Conservation (phyloP, 1,140 invertebrate genomes). For the Pogonomyrmex californicus region DNA sequence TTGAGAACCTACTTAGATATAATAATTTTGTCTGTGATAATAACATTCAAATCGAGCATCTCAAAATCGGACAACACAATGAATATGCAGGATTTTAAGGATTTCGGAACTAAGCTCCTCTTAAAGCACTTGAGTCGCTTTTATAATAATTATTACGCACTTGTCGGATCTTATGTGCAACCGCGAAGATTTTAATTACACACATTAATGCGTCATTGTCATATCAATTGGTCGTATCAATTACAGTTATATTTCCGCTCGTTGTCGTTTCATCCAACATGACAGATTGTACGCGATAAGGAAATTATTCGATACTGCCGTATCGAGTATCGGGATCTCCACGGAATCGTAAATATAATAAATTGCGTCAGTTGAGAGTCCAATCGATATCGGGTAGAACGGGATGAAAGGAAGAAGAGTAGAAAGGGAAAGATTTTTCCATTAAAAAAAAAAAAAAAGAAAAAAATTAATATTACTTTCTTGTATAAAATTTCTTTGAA, state of each 20-base stretch:
- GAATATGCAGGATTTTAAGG: not conserved
- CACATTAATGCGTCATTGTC: constrained; percentile 8
- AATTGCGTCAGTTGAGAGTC: not conserved
- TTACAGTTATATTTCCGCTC: not conserved
- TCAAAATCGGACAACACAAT: not conserved
- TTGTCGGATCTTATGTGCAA: not conserved
- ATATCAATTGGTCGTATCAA: not conserved
- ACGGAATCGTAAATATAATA: constrained; percentile 1
- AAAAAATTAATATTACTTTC: not conserved
- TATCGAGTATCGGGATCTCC: not conserved
- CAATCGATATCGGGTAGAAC: not conserved
- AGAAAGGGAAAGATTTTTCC: not conserved
- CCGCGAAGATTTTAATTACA: constrained; percentile 37
- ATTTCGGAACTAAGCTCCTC: not conserved
- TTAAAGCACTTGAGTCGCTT: not conserved
- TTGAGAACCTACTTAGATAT: not conserved
- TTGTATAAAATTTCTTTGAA: not conserved
- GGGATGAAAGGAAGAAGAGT: not conserved
- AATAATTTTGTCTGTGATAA: not conserved
- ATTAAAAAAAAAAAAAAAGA: not conserved
- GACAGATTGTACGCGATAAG: constrained; percentile 7
- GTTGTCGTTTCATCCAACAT: not conserved
- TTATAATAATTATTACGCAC: not conserved
- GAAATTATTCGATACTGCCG: constrained; percentile 3
- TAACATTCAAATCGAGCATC: not conserved